A percentile compares a stretch with the other conserved stretches of the same genome.
These are phyloP conservation scores for Smutsia gigantea DNA, from an alignment of 2,797 vertebrate species.

Conservation along the genomic window DNA sequence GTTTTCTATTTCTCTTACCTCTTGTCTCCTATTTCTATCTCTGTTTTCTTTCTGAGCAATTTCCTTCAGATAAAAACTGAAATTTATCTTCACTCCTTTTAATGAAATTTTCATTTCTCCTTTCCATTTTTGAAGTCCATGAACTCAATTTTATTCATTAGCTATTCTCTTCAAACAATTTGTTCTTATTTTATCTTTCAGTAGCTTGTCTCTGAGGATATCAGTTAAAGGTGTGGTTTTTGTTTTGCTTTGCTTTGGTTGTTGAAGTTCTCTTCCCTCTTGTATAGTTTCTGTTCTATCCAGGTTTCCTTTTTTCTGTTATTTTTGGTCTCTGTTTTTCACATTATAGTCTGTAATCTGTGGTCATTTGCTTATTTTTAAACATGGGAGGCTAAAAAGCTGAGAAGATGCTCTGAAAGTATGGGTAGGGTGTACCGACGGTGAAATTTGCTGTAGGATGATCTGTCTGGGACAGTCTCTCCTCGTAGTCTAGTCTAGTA, in stretches of 20 bases:
- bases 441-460: not conserved
- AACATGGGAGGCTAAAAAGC: not conserved
- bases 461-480: not conserved
- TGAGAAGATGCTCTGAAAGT: not conserved
- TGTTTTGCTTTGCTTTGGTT: not conserved
- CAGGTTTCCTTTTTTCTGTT: not conserved
- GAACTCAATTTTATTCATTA: not conserved
- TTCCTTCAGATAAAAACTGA: not conserved
- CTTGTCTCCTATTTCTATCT: not conserved
- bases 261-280: not conserved
- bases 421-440: not conserved
- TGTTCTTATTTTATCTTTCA: slow-evolving; percentile 30
- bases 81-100: not conserved
- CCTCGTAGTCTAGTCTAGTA: not conserved
- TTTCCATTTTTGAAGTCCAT: not conserved
- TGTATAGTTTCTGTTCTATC: not conserved
- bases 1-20: not conserved
- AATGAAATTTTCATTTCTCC: not conserved
- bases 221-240: not conserved
- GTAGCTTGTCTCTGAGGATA: not conserved
- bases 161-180: not conserved
- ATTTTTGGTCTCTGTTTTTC: slow-evolving; percentile 1
- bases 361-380: not conserved
- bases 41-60: not conserved
- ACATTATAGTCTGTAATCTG: not conserved